Base-by-base conservation (phyloP, 2,113 vertebrate species). In the Colossoma macropomum region DNA sequence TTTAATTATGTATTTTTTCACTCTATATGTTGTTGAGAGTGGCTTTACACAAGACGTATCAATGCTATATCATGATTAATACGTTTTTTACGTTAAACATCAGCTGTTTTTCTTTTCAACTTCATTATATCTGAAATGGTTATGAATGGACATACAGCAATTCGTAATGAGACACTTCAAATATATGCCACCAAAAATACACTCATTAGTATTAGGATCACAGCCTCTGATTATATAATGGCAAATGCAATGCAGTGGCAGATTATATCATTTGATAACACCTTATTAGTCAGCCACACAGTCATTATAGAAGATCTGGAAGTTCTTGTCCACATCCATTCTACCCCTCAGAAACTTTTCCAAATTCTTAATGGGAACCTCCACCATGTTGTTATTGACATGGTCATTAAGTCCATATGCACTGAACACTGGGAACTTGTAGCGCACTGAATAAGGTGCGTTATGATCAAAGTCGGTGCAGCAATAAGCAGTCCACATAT, bases 301-400 rank as follows among this genome's bases (percentile, higher is more conserved):
- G 85, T 94, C 91, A 6, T 89, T 92, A 59, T 93, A 92, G 85
- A 93, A 94, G 48, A 94, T 91, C 88, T 94, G 92, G 80, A 93
- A 93, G 86, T 93, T 92, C 82, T 89, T 91, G 84, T 93, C 92
- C 52, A 93, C 92, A 16, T 92, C 85, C 92, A 93, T 92, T 83
- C 87, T 89, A 19, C 88, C 88, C 30, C 88, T 92, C 17, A 94
- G 89, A 84, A 93, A 93, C 75, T 87, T 92, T 87, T 94, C 92
- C 77, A 93, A 90, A 17, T 89, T 92, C 65, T 92, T 91, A 4
- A 93, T 80, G 6, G 92, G 91, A 73, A 93, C 87, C 27, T 93
- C 92, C 60, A 92, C 89, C 86, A 93, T 85, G 60, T 92, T 88
- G 84, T 91, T 93, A 84, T 89, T 92, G 76, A 92, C 32, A 0